phyloP scores from a whole-genome alignment of 2,797 vertebrate species.

The Xenentodon cancila region DNA sequence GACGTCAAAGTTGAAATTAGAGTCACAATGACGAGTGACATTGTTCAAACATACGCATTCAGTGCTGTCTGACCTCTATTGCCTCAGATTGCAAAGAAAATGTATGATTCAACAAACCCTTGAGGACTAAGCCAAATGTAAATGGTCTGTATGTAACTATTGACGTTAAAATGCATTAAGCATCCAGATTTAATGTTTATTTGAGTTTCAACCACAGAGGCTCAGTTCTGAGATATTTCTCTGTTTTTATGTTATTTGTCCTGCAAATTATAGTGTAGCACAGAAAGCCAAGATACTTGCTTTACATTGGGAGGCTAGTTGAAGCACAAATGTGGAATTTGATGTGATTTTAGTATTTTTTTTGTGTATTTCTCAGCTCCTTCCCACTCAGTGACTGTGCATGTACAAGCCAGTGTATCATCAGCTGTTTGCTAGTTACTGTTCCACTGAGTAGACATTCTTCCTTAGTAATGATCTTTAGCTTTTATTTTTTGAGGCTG shows the following conservation, averaged over 20 bases:
- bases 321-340: constrained; percentile 13
- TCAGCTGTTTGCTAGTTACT: constrained; percentile 60
- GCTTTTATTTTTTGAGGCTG: constrained; percentile 70
- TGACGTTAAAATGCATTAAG: too few species aligned
- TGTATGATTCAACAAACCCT: constrained; percentile 9
- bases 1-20: constrained; percentile 68
- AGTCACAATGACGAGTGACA: constrained; percentile 53
- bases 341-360: too few species aligned
- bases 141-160: too few species aligned
- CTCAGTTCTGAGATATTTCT: not conserved
- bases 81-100: constrained; percentile 35
- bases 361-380: constrained; percentile 7
- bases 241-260: constrained; percentile 21
- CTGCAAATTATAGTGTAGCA: constrained; percentile 11
- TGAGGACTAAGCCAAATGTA: not conserved
- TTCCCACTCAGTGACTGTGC: constrained; percentile 34
- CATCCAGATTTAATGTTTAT: not conserved
- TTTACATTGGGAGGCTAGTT: constrained; percentile 20
- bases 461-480: constrained; percentile 65
- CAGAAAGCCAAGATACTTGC: too few species aligned
- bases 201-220: not conserved
- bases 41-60: constrained; percentile 32
- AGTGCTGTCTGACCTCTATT: constrained; percentile 24
- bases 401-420: constrained; percentile 55
- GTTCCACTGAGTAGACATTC: constrained; percentile 53